These are phyloP conservation scores for Muscicapa striata DNA, from an alignment of 2,797 vertebrate genomes.

Conservation along the genomic window DNA sequence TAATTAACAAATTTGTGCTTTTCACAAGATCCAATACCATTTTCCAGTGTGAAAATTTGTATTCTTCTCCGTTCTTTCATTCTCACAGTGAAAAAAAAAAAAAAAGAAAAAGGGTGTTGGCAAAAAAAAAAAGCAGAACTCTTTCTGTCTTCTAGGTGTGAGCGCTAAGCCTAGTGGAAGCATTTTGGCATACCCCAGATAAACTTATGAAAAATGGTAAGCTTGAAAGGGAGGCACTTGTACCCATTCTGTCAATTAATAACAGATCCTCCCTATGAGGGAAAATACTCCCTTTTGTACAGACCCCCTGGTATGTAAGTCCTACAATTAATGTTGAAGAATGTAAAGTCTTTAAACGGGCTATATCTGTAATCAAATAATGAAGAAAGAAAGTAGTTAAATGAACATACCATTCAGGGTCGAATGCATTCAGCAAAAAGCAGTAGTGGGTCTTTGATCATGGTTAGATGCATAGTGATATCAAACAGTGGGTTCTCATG, in stretches of 20 bases:
- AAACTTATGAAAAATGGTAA: slow-evolving; percentile 30
- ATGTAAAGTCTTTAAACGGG: slow-evolving; percentile 69
- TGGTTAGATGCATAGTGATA: slow-evolving; percentile 79
- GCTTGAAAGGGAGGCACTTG: neutral
- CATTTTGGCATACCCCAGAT: slow-evolving; percentile 43
- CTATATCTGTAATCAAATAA: slow-evolving; percentile 80
- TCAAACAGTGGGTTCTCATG: slow-evolving; percentile 80
- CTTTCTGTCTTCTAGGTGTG: neutral
- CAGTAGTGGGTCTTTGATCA: slow-evolving; percentile 83
- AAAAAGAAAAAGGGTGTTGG: neutral
- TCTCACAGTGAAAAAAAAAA: neutral
- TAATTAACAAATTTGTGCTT: slow-evolving; percentile 34
- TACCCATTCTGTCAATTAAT: slow-evolving; percentile 51
- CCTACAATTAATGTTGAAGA: slow-evolving; percentile 75
- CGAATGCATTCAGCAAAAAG: slow-evolving; percentile 73
- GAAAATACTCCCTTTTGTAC: slow-evolving; percentile 57
- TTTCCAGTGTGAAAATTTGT: slow-evolving; percentile 15
- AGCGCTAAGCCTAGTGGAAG: slow-evolving; percentile 28
- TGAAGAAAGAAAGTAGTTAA: slow-evolving; percentile 74
- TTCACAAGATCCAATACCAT: slow-evolving; percentile 12
- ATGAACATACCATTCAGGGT: slow-evolving; percentile 77
- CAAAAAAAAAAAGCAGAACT: neutral
- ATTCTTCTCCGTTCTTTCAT: slow-evolving; percentile 8
- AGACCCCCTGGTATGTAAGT: slow-evolving; percentile 69
- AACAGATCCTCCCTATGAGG: slow-evolving; percentile 52